Evolutionary conservation across 2,888 invertebrate species (phyloP), one percentile per base, ranked within the genome.

Genomic region (Sussaba pulchella): DNA sequence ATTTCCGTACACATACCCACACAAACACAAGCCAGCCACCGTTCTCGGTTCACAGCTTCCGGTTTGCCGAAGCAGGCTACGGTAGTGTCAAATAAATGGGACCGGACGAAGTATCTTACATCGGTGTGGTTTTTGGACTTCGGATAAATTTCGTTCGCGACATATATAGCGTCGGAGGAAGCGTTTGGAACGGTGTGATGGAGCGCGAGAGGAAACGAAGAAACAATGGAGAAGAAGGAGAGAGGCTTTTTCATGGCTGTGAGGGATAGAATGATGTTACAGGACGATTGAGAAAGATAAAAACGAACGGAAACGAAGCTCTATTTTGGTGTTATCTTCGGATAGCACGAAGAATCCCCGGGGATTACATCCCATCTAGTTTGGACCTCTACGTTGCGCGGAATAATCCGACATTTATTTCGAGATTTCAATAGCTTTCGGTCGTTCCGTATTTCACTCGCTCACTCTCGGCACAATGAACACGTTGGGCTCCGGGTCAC

Each of bases 361-460:
- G 39, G 76, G 76, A 75, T 80, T 76, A 80, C 71, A 72, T 54
- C 54, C 31, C 66, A 54, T 5, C 10, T 36, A 41, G 47, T 17
- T 77, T 75, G 57, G 77, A 74, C 69, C 74, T 78, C 24, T 70
- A 41, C 21, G 63, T 61, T 52, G n/a, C n/a, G n/a, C n/a, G n/a
- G 36, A 57, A 75, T 77, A 50, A 14, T 39, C 78, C 69, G 76
- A 71, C 73, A 83, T 83, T 77, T 81, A 73, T 77, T 81, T 77
- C 57, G 54, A 50, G 47, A 70, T 77, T 66, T 77, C 73, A 64
- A 73, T 64, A 69, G 69, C 14, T 57, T 47, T 39, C 39, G 31
- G 2, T 31, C 4, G 31, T 2, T 2, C 6, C 31, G 31, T 6
- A 6, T 5, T 2, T 31, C 31, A 6, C 14, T 39, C 39, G 17